A percentile compares a stretch with the other conserved stretches of the same genome.
Evolutionary conservation across 2,888 invertebrate species (phyloP).

Genomic region (Ligdia adustata): DNA sequence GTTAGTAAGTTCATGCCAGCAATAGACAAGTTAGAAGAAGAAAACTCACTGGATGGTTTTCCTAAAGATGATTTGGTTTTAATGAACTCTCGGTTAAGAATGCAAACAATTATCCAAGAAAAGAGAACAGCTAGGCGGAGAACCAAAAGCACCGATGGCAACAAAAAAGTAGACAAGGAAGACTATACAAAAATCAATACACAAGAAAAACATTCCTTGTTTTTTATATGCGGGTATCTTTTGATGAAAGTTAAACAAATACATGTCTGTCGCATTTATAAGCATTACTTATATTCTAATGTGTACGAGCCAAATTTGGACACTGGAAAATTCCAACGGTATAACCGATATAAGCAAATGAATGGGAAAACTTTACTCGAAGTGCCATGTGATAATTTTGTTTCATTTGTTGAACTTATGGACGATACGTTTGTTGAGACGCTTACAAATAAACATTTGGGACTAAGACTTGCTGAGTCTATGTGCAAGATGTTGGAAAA

Average conservation of each 20-base stretch:
- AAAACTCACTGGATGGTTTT: too few relatives aligned
- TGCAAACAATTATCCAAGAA: background rate
- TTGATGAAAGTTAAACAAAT: background rate
- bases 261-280: background rate
- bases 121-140: background rate
- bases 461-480: slow-evolving; percentile 1
- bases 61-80: background rate
- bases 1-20: slow-evolving; percentile 1
- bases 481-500: background rate
- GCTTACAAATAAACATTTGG: background rate
- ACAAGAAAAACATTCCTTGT: slow-evolving; percentile 1
- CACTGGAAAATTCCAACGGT: background rate
- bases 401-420: slow-evolving; percentile 9
- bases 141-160: background rate
- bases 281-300: background rate
- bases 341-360: slow-evolving; percentile 1
- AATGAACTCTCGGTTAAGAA: too few relatives aligned
- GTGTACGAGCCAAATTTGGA: background rate
- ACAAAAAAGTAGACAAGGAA: background rate
- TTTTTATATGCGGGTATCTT: slow-evolving; percentile 1
- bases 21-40: background rate
- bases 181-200: slow-evolving; percentile 7
- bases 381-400: slow-evolving; percentile 4
- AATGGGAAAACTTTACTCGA: too few relatives aligned
- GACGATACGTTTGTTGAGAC: slow-evolving; percentile 3